Percentiles rank a stretch among this genome's conserved stretches.
These are phyloP conservation scores for Heteronetta atricapilla DNA, from an alignment of 2,113 vertebrate genomes.

Conservation along the genomic window DNA sequence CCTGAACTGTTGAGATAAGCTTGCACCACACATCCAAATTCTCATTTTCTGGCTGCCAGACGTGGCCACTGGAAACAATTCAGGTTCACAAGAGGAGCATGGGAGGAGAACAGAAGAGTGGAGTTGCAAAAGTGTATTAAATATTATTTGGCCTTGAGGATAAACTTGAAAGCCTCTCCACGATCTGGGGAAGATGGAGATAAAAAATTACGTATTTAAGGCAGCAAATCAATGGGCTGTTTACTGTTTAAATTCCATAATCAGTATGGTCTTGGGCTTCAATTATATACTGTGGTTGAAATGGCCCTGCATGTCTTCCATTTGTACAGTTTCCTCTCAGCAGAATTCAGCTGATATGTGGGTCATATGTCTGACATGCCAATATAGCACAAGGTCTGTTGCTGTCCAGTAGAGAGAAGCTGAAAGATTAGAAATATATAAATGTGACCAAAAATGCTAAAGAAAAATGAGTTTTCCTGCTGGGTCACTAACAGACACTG, in stretches of 20 bases:
- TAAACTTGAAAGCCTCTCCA: background rate
- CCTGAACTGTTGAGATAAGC: background rate
- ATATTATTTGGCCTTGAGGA: background rate
- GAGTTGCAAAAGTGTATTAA: background rate
- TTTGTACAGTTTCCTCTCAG: background rate
- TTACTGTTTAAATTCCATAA: background rate
- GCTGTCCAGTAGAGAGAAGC: background rate
- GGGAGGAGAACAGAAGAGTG: background rate
- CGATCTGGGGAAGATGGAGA: background rate
- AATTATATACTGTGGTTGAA: background rate
- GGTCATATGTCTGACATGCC: background rate
- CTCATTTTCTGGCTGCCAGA: background rate
- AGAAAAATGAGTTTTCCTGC: background rate
- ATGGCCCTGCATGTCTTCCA: background rate
- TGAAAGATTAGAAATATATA: background rate
- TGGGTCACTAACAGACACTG: background rate
- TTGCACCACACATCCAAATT: background rate
- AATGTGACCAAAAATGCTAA: background rate
- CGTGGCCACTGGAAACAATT: background rate
- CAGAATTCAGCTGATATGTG: background rate
- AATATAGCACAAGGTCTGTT: background rate
- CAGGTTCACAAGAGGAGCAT: background rate
- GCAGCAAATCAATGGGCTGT: background rate
- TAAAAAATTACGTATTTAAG: background rate
- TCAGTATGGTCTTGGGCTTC: background rate